Base-by-base conservation (phyloP, 2,888 invertebrate genomes). In the Synergus gifuensis region DNA sequence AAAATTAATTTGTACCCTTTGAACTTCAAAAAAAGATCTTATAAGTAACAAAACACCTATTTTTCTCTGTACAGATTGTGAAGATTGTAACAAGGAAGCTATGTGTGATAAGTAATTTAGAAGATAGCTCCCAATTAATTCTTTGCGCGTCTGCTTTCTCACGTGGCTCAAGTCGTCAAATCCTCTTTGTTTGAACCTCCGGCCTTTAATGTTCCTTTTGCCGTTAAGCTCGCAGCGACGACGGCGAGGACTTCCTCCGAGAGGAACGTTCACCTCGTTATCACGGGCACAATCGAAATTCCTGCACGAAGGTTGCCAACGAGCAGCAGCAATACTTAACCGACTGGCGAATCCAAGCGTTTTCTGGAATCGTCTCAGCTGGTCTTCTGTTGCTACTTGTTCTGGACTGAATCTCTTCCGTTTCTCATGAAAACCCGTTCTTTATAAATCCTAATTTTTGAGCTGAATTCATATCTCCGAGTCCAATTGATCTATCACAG, bases 231-330 rank as follows among this genome's bases (percentile, higher is more conserved):
- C 73, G 40, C 66, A 66, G 18, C 42, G 66, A 42, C 42, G 66
- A 66, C 66, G 66, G 42, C 54, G 73, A 73, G 58, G 73, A 73
- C 73, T 73, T 73, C 73, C 73, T 73, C 73, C 28, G 54, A 73
- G 82, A 87, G 88, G 88, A 89, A 87, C 89, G 85, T 89, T 89
- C 87, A 89, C 89, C 90, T 90, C 84, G 83, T 90, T 90, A 90
- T 90, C 90, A 86, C 78, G 83, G 83, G 82, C 83, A 78, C 69
- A 79, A 82, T 83, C 82, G 81, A 82, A 83, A 82, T 82, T 82
- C 83, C 83, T 80, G 82, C 80, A 81, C 83, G 80, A 83, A 83
- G 69, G 69, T 77, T 76, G 16, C 67, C 67, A 73, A 73, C 73
- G 54, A 73, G 54, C 40, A 73, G 12, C 14, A 67, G 67, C 67